Base-by-base conservation (phyloP, 2,888 invertebrate species). In the Nasonia oneida region DNA sequence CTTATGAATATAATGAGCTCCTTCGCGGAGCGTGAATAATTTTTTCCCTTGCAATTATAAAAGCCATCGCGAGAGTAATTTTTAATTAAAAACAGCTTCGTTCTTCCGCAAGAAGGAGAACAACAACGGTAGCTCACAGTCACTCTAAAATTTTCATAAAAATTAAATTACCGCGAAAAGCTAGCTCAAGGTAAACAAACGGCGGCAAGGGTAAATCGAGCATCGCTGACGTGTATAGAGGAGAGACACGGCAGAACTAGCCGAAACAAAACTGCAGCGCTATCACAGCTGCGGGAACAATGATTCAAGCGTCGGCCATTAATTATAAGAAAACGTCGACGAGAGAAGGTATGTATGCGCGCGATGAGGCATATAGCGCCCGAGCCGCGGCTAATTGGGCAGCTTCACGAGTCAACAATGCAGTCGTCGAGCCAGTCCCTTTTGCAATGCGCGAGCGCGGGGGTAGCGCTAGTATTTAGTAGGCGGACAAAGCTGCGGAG, bases 371-470 rank as follows among this genome's bases (percentile, higher is more conserved):
- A 61, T 37, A 29, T 33, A 78, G 64, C n/a, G 57, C 82, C 70
- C 37, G 80, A 76, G 57, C 70, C 81, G 75, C 75, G 80, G 84
- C 87, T 87, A 87, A 87, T 87, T 87, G 83, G 82, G 71, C 73
- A 50, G 80, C 50, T 23, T 61, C 39, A 47, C 81, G 67, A 81
- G 81, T 81, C 74, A 81, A 81, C 77, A 84, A 76, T 75, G 42
- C 78, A 29, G 67, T 39, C 73, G 71, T 33, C 73, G 73, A 39
- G 42, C 47, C 23, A 77, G 73, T 74, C 81, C 67, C 78, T 64
- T 33, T 61, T 50, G 50, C 75, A 50, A 57, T 37, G 37, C 37
- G 37, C 37, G 3, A 37, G 37, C 50, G 80, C 42, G 53, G 50
- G 84, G 47, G 76, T 18, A 73, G 42, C 15, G 1, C 29, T 29